Percentiles rank a stretch among this genome's conserved stretches.
phyloP scores from a whole-genome alignment of 2,113 vertebrate genomes.

The Ailuropoda melanoleuca region DNA sequence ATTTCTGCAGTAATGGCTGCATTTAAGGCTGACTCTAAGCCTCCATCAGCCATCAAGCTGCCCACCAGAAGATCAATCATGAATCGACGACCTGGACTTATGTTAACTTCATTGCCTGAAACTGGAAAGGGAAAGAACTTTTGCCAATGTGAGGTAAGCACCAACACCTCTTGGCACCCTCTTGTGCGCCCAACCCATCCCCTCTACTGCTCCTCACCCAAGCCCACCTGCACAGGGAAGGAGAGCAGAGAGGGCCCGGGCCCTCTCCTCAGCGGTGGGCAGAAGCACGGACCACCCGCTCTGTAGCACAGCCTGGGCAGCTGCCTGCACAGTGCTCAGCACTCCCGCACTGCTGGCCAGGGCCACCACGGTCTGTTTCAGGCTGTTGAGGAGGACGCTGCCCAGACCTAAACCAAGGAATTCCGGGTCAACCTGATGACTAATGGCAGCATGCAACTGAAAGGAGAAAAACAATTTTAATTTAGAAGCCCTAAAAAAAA shows the following conservation, averaged over 20 bases:
- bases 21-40: conserved; percentile 95
- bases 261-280: conserved; percentile 96
- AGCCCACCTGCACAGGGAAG: conserved; percentile 93
- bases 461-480: conserved; percentile 42
- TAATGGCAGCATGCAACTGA: conserved; percentile 97
- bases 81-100: conserved; percentile 95
- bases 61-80: conserved; percentile 98
- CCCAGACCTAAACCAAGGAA: conserved; percentile 95
- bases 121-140: conserved; percentile 83
- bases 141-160: not conserved
- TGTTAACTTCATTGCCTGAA: conserved; percentile 94
- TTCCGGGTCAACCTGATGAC: conserved; percentile 97
- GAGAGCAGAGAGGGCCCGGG: conserved; percentile 94
- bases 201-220: not conserved
- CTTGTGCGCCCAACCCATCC: not conserved
- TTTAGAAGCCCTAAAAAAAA: not conserved
- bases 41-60: conserved; percentile 98
- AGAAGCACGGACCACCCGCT: conserved; percentile 98
- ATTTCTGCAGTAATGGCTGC: conserved; percentile 98
- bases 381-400: conserved; percentile 93
- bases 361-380: conserved; percentile 96
- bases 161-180: not conserved
- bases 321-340: conserved; percentile 93
- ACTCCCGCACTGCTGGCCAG: conserved; percentile 96
- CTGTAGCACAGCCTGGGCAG: conserved; percentile 96